Conservation (phyloP, 2,888 invertebrate genomes). For the Trichogramma dendrolimi region DNA sequence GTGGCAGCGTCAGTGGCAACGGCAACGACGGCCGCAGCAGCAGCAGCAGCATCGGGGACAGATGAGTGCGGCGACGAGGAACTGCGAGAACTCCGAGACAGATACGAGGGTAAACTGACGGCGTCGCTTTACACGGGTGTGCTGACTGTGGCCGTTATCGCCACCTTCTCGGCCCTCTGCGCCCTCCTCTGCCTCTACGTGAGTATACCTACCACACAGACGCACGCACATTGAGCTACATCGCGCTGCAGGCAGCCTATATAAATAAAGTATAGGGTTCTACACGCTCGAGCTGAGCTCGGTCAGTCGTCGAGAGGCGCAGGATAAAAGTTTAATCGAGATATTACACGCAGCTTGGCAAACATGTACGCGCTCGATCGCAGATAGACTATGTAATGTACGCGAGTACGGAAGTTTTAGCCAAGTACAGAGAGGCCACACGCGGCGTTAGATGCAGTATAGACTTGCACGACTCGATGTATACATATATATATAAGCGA, state of each 20-base stretch:
- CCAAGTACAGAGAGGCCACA: too few species aligned
- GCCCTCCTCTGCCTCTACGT: slow-evolving; percentile 20
- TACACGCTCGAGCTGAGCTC: too few species aligned
- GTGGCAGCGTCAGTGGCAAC: not conserved
- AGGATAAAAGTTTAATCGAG: too few species aligned
- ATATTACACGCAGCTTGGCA: too few species aligned
- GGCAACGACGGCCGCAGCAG: slow-evolving; percentile 29
- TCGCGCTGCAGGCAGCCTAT: not conserved
- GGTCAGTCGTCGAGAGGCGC: too few species aligned
- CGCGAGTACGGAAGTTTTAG: too few species aligned
- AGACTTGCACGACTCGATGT: too few species aligned
- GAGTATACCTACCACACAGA: slow-evolving; percentile 1
- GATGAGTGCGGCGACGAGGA: slow-evolving; percentile 37
- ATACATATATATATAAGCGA: too few species aligned
- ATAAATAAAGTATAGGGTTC: too few species aligned
- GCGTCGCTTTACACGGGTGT: slow-evolving; percentile 73
- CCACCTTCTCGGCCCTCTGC: slow-evolving; percentile 60
- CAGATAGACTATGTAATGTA: too few species aligned
- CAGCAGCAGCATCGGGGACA: not conserved
- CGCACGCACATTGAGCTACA: not conserved
- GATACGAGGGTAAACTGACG: slow-evolving; percentile 57
- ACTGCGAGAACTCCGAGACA: slow-evolving; percentile 45
- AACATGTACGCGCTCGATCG: too few species aligned
- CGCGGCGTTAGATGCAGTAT: too few species aligned
- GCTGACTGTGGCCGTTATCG: slow-evolving; percentile 63